phyloP scores from a whole-genome alignment of 2,113 vertebrate genomes.

The Merops nubicus region DNA sequence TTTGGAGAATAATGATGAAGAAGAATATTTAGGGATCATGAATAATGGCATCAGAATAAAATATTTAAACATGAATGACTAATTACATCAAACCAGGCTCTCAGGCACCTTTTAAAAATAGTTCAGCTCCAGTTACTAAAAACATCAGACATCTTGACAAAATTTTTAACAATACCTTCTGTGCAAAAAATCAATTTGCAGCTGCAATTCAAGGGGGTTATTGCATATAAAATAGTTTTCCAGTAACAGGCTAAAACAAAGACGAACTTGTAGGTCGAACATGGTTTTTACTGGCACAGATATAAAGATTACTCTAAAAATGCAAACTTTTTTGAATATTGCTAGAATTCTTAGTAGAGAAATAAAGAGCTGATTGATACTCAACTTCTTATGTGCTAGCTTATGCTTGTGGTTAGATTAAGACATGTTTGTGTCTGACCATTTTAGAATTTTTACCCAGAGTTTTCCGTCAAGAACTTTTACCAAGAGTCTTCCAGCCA shows the following conservation, averaged over 20 bases:
- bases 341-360: not conserved
- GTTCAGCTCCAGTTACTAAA: not conserved
- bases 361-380: not conserved
- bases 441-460: not conserved
- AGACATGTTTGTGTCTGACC: not conserved
- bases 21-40: not conserved
- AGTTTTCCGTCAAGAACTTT: not conserved
- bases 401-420: not conserved
- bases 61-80: conserved; percentile 34
- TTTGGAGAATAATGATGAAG: not conserved
- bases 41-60: conserved; percentile 28
- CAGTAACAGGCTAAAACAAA: not conserved
- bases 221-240: not conserved
- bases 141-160: not conserved
- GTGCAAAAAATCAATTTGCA: not conserved
- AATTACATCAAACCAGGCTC: not conserved
- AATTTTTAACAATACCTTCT: not conserved
- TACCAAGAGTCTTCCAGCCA: not conserved
- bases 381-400: not conserved
- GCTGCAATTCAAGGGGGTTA: not conserved
- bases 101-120: conserved; percentile 5
- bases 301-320: not conserved
- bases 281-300: not conserved
- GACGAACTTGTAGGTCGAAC: not conserved
- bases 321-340: not conserved